Conservation (phyloP, 2,797 vertebrate genomes). For the Okamejei kenojei region DNA sequence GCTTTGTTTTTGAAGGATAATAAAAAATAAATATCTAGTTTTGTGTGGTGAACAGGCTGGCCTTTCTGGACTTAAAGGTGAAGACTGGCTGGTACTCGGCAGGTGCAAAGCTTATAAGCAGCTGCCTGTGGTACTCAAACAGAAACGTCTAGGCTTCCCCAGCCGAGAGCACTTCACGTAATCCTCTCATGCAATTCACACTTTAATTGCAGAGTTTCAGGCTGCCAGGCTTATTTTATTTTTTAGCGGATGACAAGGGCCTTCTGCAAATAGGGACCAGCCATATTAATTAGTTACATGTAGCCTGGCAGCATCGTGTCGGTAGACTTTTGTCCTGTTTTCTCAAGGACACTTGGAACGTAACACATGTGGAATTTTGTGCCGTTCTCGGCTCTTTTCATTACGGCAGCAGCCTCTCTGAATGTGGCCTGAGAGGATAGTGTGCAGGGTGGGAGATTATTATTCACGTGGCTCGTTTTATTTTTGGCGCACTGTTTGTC, state of each 20-base stretch:
- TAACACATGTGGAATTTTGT: conserved; percentile 57
- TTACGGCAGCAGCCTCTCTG: conserved; percentile 52
- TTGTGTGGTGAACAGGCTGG: conserved; percentile 45
- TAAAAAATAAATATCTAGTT: conserved; percentile 9
- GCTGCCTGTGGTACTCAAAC: conserved; percentile 70
- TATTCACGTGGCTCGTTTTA: conserved; percentile 53
- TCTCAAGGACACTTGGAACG: conserved; percentile 57
- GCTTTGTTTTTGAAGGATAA: not conserved
- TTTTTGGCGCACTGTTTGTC: conserved; percentile 58
- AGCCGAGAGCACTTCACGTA: conserved; percentile 75
- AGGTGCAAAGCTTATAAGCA: conserved; percentile 73
- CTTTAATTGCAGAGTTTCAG: conserved; percentile 74
- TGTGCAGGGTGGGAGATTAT: conserved; percentile 54
- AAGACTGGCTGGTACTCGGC: conserved; percentile 70
- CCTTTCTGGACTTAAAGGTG: conserved; percentile 62
- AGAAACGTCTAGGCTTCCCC: conserved; percentile 60
- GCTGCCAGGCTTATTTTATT: conserved; percentile 60
- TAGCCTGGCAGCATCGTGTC: conserved; percentile 53
- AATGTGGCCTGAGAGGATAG: conserved; percentile 52
- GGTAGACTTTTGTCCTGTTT: conserved; percentile 49
- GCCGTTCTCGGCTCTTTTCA: conserved; percentile 53
- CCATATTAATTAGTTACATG: conserved; percentile 63
- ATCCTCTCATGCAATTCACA: conserved; percentile 78
- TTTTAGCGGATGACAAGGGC: conserved; percentile 57
- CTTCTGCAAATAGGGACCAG: conserved; percentile 57